A percentile compares a stretch with the other conserved stretches of the same genome.
These are phyloP conservation scores for Drosophila paulistorum DNA, from an alignment of 1,140 invertebrate genomes.

Conservation along the genomic window DNA sequence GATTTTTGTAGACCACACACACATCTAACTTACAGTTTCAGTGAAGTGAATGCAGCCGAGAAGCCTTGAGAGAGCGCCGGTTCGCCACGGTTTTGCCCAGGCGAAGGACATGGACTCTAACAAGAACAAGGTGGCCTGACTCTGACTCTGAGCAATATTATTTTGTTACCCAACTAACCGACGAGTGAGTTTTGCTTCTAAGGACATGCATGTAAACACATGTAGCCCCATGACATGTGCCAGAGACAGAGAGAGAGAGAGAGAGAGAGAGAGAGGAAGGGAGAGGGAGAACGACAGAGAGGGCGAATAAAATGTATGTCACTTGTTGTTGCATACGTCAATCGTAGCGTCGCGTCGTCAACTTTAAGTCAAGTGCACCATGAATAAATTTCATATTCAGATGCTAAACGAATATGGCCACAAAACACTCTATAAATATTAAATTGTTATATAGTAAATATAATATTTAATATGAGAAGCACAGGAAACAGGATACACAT, in stretches of 20 bases:
- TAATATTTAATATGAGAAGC: no score
- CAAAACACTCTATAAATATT: neutral
- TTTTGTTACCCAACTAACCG: constrained; percentile 52
- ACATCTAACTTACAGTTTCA: constrained; percentile 46
- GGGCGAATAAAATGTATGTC: constrained; percentile 1
- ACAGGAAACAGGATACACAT: no score
- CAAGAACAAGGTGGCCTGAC: constrained; percentile 56
- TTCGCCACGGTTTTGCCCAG: constrained; percentile 31
- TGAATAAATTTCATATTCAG: constrained; percentile 13
- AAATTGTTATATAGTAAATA: neutral
- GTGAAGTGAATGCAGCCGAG: constrained; percentile 20
- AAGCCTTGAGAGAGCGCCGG: constrained; percentile 43
- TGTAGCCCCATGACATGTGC: constrained; percentile 51
- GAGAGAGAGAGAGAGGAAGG: neutral
- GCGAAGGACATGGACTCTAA: constrained; percentile 50
- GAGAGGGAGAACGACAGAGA: constrained; percentile 9
- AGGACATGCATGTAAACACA: constrained; percentile 70
- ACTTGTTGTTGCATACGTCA: constrained; percentile 1
- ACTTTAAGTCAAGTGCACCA: constrained; percentile 13
- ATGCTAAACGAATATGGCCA: neutral
- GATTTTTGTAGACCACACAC: neutral
- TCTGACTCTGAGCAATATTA: constrained; percentile 54
- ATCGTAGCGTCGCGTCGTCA: neutral
- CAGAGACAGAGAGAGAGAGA: constrained; percentile 15
- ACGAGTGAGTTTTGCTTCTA: constrained; percentile 37